These are phyloP conservation scores for Nymphalis polychloros DNA, from an alignment of 2,888 invertebrate species.

Conservation along the genomic window DNA sequence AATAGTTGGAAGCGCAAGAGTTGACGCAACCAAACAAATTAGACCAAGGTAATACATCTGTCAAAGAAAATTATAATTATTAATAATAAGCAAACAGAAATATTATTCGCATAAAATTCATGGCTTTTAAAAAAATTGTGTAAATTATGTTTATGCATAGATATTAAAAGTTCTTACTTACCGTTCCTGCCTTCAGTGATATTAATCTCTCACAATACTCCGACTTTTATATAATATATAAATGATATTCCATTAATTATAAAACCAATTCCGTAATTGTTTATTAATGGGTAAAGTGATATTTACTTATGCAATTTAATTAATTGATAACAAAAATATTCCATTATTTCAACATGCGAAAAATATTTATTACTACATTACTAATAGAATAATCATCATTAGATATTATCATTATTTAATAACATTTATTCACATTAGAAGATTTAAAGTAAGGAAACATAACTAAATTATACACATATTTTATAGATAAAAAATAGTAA, in stretches of 20 bases:
- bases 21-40: constrained; percentile 49
- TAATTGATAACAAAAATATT: background rate
- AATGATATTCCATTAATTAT: background rate
- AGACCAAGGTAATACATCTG: constrained; percentile 53
- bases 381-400: too few relatives aligned
- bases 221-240: constrained; percentile 21
- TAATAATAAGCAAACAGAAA: background rate
- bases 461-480: too few relatives aligned
- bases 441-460: too few relatives aligned
- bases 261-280: constrained; percentile 2
- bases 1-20: constrained; percentile 48
- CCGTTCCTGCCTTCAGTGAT: constrained; percentile 1
- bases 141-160: background rate
- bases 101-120: background rate
- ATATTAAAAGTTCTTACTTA: background rate
- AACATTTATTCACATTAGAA: too few relatives aligned
- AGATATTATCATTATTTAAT: too few relatives aligned
- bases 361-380: too few relatives aligned
- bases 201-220: background rate
- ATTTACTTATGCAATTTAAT: background rate
- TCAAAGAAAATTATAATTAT: constrained; percentile 31
- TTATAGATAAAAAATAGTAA: too few relatives aligned
- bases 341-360: background rate
- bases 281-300: constrained; percentile 6
- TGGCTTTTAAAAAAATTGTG: background rate